A percentile compares a stretch with the other conserved stretches of the same genome.
Evolutionary conservation across 2,797 vertebrate genomes (phyloP).

Genomic region (Xenopus petersii): DNA sequence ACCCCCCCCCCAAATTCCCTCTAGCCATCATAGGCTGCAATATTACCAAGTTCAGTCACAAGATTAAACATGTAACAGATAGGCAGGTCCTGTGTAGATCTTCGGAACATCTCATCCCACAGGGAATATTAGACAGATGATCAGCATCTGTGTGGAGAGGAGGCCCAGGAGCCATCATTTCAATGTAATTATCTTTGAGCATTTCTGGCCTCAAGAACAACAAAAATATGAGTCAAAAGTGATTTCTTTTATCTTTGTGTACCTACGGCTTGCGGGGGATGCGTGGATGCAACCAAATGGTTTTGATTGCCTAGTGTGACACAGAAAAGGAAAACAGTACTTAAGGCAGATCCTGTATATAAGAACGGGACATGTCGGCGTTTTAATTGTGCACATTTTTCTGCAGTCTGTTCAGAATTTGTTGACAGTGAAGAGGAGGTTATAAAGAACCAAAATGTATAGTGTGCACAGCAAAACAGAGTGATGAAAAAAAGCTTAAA

Average conservation of each 20-base stretch:
- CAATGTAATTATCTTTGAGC: conserved; percentile 37
- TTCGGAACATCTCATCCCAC: conserved; percentile 33
- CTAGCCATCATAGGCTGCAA: conserved; percentile 22
- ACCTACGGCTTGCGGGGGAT: conserved; percentile 21
- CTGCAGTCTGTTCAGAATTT: conserved; percentile 3
- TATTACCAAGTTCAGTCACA: conserved; percentile 25
- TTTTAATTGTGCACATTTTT: conserved; percentile 35
- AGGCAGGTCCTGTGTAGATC: conserved; percentile 31
- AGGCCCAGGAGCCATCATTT: conserved; percentile 41
- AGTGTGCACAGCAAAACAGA: no score
- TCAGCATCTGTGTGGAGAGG: conserved; percentile 36
- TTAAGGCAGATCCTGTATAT: conserved; percentile 20
- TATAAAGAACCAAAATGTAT: no score
- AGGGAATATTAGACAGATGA: conserved; percentile 47
- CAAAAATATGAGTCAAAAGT: conserved; percentile 32
- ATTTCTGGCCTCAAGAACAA: conserved; percentile 42
- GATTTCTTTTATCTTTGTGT: conserved; percentile 33
- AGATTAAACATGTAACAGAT: conserved; percentile 41
- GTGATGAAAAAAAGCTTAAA: no score
- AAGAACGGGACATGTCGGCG: conserved; percentile 16
- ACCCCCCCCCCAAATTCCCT: conserved; percentile 32
- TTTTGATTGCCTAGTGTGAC: conserved; percentile 25
- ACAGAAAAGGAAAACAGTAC: conserved; percentile 29
- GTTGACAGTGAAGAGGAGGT: conserved; percentile 11
- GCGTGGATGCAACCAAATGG: conserved; percentile 19